Percentiles rank a stretch among this genome's conserved stretches.
These are phyloP conservation scores for Tamandua tetradactyla DNA, from an alignment of 2,797 vertebrate genomes.

Conservation along the genomic window DNA sequence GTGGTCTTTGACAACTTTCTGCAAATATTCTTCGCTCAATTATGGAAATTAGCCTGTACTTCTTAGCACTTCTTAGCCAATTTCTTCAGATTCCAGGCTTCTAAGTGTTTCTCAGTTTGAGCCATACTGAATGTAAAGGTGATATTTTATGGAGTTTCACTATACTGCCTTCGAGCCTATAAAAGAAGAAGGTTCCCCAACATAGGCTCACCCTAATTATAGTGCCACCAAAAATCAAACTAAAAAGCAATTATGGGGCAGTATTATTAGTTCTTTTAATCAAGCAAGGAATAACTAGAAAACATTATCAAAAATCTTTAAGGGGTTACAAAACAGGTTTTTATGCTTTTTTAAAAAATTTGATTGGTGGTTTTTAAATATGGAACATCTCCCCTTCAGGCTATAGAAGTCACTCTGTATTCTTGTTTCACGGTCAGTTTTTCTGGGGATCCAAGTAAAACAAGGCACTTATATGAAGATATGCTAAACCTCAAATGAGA, in stretches of 20 bases:
- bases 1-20: background rate
- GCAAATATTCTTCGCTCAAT: background rate
- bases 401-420: background rate
- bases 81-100: background rate
- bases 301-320: conserved; percentile 15
- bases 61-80: background rate
- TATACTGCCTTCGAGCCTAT: background rate
- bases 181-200: background rate
- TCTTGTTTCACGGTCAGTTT: background rate
- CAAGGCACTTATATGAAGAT: background rate
- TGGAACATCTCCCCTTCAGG: background rate
- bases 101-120: background rate
- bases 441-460: background rate
- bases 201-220: background rate
- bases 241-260: background rate
- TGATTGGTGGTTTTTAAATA: conserved; percentile 21
- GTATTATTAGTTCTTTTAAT: background rate
- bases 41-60: background rate
- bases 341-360: background rate
- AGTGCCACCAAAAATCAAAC: conserved; percentile 22
- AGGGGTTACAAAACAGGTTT: background rate
- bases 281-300: background rate
- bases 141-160: background rate
- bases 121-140: background rate
- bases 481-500: background rate